Evolutionary conservation across 2,113 vertebrate species (phyloP).

Genomic region (Anthoscopus minutus): DNA sequence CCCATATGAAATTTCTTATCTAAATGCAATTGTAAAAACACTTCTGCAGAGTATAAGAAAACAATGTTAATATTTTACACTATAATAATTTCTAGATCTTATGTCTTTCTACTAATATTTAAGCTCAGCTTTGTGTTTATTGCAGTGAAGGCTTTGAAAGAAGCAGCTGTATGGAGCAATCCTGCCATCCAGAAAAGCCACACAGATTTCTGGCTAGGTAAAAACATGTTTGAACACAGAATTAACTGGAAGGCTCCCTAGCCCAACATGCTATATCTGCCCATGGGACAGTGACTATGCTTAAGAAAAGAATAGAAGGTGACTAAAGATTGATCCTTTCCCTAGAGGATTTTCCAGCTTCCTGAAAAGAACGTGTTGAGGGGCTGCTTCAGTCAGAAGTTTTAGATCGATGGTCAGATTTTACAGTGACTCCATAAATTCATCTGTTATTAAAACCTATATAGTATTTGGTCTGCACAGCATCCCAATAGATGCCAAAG

Average conservation of each 20-base stretch:
- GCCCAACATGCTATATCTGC: background rate
- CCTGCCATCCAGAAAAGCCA: background rate
- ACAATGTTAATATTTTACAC: background rate
- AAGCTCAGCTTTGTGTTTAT: background rate
- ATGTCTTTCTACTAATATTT: background rate
- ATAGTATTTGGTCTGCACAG: background rate
- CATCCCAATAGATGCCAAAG: background rate
- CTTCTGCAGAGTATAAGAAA: background rate
- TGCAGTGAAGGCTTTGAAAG: background rate
- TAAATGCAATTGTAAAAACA: background rate
- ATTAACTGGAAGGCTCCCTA: background rate
- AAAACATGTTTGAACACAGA: background rate
- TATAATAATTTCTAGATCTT: background rate
- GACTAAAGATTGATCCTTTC: background rate
- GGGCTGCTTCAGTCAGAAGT: background rate
- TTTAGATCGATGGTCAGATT: background rate
- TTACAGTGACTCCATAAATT: background rate
- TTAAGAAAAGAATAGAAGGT: background rate
- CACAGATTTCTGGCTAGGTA: fast-evolving
- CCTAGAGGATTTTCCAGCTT: background rate
- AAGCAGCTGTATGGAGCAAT: background rate
- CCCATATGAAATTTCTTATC: background rate
- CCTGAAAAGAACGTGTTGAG: background rate
- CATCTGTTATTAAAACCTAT: background rate
- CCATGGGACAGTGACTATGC: background rate